phyloP scores from a whole-genome alignment of 2,888 invertebrate genomes.

The Eristalis arbustorum region DNA sequence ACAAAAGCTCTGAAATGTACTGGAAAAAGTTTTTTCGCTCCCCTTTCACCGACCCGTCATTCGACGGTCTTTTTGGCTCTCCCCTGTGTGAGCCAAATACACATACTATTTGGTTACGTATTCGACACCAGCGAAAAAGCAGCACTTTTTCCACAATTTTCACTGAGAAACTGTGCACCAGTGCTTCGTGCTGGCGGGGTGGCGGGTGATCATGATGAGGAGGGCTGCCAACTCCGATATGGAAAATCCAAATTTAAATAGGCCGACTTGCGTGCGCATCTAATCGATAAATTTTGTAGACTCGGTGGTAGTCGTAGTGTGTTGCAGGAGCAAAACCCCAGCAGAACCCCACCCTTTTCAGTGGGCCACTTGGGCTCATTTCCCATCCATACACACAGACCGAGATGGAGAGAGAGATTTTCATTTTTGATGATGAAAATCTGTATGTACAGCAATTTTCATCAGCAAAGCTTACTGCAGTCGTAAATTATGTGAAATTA shows the following conservation, averaged over 20 bases:
- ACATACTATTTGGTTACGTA: constrained; percentile 49
- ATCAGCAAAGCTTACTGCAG: constrained; percentile 44
- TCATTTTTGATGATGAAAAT: constrained; percentile 54
- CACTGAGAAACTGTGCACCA: background rate
- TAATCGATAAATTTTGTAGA: constrained; percentile 70
- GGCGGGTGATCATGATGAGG: background rate
- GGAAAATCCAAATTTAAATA: constrained; percentile 67
- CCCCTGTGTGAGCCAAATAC: background rate
- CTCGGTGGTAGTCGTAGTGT: constrained; percentile 11
- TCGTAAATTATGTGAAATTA: constrained; percentile 54
- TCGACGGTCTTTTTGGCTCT: constrained; percentile 3
- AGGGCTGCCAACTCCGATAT: constrained; percentile 28
- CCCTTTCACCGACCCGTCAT: background rate
- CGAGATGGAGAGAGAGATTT: constrained; percentile 30
- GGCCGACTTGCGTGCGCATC: constrained; percentile 71
- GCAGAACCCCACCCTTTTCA: constrained; percentile 64
- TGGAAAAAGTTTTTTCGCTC: constrained; percentile 8
- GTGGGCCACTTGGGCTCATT: constrained; percentile 62
- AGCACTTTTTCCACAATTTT: constrained; percentile 34
- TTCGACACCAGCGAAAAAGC: constrained; percentile 40
- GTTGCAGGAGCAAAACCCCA: constrained; percentile 22
- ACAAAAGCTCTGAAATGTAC: background rate
- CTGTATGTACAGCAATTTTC: constrained; percentile 24
- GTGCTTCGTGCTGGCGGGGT: background rate
- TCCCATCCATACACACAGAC: background rate